Evolutionary conservation across 2,888 invertebrate species (phyloP).

Genomic region (Agelastica alni): DNA sequence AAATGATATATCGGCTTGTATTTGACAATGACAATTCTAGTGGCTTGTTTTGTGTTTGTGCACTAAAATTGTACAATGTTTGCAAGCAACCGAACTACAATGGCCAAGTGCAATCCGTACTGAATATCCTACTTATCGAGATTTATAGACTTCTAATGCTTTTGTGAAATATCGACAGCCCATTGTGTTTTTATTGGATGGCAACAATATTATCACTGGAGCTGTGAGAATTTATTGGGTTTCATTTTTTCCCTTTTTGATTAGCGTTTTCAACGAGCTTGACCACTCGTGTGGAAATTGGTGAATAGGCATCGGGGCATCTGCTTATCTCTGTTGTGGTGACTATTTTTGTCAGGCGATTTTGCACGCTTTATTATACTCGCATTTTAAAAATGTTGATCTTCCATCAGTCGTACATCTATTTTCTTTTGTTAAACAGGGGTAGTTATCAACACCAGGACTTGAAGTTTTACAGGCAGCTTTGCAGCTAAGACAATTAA

Average conservation of each 20-base stretch:
- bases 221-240: conserved; percentile 47
- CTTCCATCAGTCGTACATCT: no score
- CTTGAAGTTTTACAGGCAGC: no score
- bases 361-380: conserved; percentile 38
- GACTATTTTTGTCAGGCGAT: conserved; percentile 28
- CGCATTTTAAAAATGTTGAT: conserved; percentile 4
- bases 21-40: conserved; percentile 39
- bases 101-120: conserved; percentile 49
- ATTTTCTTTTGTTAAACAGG: no score
- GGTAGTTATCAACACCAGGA: no score
- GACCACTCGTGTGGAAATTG: conserved; percentile 50
- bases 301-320: conserved; percentile 47
- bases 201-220: conserved; percentile 53
- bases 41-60: conserved; percentile 52
- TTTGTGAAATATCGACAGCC: conserved; percentile 53
- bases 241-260: no score
- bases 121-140: conserved; percentile 47
- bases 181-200: conserved; percentile 56
- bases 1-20: conserved; percentile 31
- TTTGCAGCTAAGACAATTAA: no score
- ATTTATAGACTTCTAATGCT: conserved; percentile 57
- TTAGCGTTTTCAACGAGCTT: conserved; percentile 50
- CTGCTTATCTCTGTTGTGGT: conserved; percentile 46
- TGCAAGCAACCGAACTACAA: conserved; percentile 47
- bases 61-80: conserved; percentile 49